Evolutionary conservation across 2,888 invertebrate genomes (phyloP), one percentile per base, ranked within the genome.

Genomic region (Andrena praecox): DNA sequence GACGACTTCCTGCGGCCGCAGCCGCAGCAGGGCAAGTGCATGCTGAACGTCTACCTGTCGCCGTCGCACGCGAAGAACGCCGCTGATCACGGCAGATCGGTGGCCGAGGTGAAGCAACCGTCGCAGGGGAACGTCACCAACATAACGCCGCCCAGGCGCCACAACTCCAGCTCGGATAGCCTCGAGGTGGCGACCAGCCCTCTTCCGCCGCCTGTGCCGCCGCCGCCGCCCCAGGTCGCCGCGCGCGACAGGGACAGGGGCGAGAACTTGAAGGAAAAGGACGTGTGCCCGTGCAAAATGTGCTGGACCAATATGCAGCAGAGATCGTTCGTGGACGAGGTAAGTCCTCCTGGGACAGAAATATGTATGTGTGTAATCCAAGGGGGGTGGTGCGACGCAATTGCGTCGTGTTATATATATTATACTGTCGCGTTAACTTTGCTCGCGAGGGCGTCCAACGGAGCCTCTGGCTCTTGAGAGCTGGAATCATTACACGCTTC

Each of bases 141-240:
- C 77, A 92, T 93, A 50, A 94, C 94, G 56, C 93, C 94, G 24
- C 93, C 94, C 50, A 88, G 93, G 33, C 87, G 94, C 60, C 94
- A 94, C 80, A 94, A 94, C 73, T 94, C 94, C 52, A 94, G 94
- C 72, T 94, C 94, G 59, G 94, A 94, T 77, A 94, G 94, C 83
- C 90, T 94, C 54, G 94, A 94, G 77, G 94, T 94, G 5, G 94
- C 94, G 27, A 92, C 93, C 12, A 94, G 94, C 80, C 94, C 94
- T 20, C 89, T 94, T 74, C 94, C 94, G 73, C 94, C 94, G 5
- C 94, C 94, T 2, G 94, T 94, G 20, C 94, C 94, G n/a, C 94
- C 94, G 0, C 94, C 94, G 12, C 94, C 95, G 20, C 94, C 94
- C 0, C 85, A 87, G 68, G 84, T 76, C 42, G 70, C 70, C 12